Evolutionary conservation across 1,140 invertebrate genomes (phyloP), one percentile per base, ranked within the genome.

Genomic region (Ectropis grisescens): DNA sequence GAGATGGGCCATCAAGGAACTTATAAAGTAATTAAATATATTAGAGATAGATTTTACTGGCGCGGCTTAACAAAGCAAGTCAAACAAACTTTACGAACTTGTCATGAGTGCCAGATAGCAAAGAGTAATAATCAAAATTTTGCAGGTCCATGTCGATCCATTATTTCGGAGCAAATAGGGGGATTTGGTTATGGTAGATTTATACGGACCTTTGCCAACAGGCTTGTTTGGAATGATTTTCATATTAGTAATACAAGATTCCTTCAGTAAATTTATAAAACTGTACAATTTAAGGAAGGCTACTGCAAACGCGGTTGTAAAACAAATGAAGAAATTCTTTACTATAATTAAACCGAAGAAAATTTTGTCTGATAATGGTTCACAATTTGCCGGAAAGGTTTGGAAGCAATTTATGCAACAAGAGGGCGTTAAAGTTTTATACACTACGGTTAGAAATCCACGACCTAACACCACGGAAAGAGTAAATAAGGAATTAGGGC

Each of bases 1-100:
- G 52, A 54, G 32, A 55, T 58, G 30, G 66, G 60, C 0, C 69
- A 74, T 47, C 54, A 56, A 5, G 60, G 64, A 1, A 29, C 41
- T 2, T 49, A 46, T 13, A 70, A 70, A 47, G 46, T 62, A 6
- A 37, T 56, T 9, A 29, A 35, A n/a, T 55, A 60, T 25, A 8
- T 74, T 3, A 46, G 34, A 29, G 34, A 42, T 11, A 38, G 40
- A 24, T 62, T 57, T 29, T 67, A 55, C 38, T 68, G 54, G 47
- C 32, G 14, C 23, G 46, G 50, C 7, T 30, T 67, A 32, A 27
- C 24, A 0, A 37, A 39, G 23, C 8, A 26, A 2, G 35, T 61
- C 4, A 44, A 48, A 16, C 8, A 22, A 8, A 19, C 48, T n/a
- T 30, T 74, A 38, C 42, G 26, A 35, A 52, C 6, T 1, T 50